Evolutionary conservation across 2,888 invertebrate species (phyloP), one percentile per base, ranked within the genome.

Genomic region (Itoplectis maculator): DNA sequence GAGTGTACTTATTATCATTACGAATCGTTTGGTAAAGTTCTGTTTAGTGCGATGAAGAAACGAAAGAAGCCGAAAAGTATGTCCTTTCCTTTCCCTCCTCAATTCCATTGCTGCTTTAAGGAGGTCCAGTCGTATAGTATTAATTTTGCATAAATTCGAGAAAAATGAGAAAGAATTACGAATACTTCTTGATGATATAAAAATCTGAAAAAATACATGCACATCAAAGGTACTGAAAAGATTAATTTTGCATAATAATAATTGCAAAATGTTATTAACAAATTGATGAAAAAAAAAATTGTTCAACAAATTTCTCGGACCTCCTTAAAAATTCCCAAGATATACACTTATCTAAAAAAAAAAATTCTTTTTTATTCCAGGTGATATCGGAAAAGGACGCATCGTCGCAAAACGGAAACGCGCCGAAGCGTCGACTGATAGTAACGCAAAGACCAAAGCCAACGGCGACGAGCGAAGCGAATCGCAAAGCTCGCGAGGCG

Each of bases 401-500:
- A 2, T 63, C 82, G 40, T 81, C 89, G 42, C 90, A 90, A 66
- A 91, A 91, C 80, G 92, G 90, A 18, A 89, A 70, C 79, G 79
- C 86, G 61, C 77, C 87, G 69, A 91, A 91, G 86, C 90, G 91
- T 49, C 91, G 92, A 11, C 86, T 85, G 49, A 74, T 88, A 20
- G 68, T 88, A 3, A 81, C 86, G 11, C 89, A 87, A 76, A 92
- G 91, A 87, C 79, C 88, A 23, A 92, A 92, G 80, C 82, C 90
- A 35, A 87, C 89, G 18, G 88, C 88, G 0, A 89, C 88, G 76
- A 93, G 93, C 84, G 94, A 94, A 87, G 93, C 93, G 6, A 93
- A 92, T 86, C 91, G 93, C 37, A 92, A 91, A 86, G 92, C 95
- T 83, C 93, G 96, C 1, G 97, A 96, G 89, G 95, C 95, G 0